Evolutionary conservation across 1,140 invertebrate species (phyloP).

Genomic region (Sitophilus oryzae): DNA sequence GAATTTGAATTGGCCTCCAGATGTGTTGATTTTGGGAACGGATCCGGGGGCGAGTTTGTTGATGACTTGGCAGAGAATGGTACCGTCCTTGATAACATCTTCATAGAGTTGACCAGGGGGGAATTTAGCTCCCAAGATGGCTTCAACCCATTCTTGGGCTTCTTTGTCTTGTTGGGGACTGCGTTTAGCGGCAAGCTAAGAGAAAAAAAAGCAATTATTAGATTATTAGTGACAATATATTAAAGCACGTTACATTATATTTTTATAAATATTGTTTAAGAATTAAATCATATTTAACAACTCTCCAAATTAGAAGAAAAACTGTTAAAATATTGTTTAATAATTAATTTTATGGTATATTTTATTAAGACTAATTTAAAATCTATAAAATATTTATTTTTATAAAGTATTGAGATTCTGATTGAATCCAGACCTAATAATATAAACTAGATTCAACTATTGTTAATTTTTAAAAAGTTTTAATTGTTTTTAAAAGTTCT

Average conservation of each 20-base stretch:
- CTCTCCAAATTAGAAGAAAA: too few species aligned
- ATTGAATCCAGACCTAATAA: too few species aligned
- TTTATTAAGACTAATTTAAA: too few species aligned
- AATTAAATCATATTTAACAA: neutral
- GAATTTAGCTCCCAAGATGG: conserved; percentile 78
- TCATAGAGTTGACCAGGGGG: conserved; percentile 68
- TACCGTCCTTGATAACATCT: conserved; percentile 80
- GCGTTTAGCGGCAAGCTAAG: conserved; percentile 81
- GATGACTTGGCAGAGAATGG: conserved; percentile 84
- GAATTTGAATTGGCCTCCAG: conserved; percentile 88
- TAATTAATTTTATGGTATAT: too few species aligned
- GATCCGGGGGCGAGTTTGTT: conserved; percentile 80
- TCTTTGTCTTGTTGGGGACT: conserved; percentile 82
- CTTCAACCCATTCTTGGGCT: conserved; percentile 87
- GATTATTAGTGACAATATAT: neutral
- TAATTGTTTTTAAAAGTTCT: too few species aligned
- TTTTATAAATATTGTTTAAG: neutral
- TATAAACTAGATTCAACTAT: too few species aligned
- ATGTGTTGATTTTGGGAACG: conserved; percentile 79
- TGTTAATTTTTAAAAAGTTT: too few species aligned
- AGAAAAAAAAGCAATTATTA: conserved; percentile 22
- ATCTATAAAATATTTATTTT: too few species aligned
- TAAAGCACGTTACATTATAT: neutral
- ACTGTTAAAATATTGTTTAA: too few species aligned
- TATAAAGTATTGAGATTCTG: too few species aligned